Evolutionary conservation across 2,797 vertebrate species (phyloP).

Genomic region (Manis crassicaudata): DNA sequence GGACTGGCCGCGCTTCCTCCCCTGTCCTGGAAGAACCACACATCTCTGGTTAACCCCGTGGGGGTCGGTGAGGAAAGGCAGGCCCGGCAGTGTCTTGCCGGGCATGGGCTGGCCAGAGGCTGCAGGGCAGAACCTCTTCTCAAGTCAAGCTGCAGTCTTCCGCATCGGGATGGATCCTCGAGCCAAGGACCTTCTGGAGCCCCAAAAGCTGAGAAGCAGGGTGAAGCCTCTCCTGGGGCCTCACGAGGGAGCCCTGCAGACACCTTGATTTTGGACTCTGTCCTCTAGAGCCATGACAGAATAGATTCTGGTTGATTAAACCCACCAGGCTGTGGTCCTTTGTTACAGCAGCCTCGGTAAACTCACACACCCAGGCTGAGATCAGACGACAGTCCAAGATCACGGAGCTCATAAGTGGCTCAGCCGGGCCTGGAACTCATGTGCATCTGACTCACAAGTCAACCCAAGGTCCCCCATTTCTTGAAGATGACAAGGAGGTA

Average conservation of each 20-base stretch:
- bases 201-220: background rate
- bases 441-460: background rate
- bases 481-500: background rate
- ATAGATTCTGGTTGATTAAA: background rate
- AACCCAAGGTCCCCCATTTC: background rate
- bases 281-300: background rate
- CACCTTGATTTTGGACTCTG: background rate
- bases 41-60: background rate
- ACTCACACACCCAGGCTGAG: background rate
- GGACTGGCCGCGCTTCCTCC: background rate
- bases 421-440: background rate
- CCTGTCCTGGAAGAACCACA: rapidly evolving
- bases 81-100: too few species aligned
- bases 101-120: background rate
- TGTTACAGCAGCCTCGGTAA: background rate
- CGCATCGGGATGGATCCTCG: background rate
- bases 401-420: background rate
- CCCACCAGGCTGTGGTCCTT: background rate
- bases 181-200: background rate
- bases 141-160: background rate
- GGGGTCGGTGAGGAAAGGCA: background rate
- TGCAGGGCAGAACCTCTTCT: background rate
- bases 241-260: background rate
- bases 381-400: background rate
- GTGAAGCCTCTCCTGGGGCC: background rate